Evolutionary conservation across 2,888 invertebrate species (phyloP), one percentile per base, ranked within the genome.

Genomic region (Harmothoe impar): DNA sequence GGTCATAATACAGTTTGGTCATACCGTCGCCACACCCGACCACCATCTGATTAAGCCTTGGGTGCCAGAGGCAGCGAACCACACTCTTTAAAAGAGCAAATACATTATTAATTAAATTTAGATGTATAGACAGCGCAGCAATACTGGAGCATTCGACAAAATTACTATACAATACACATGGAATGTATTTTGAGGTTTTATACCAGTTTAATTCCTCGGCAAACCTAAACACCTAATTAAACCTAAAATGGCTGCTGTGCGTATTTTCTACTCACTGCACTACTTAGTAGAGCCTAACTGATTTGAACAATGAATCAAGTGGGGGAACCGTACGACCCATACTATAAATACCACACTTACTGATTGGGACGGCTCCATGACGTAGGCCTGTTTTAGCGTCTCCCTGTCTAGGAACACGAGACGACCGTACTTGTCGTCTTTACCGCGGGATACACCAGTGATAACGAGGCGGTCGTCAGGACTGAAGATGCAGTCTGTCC

Each of bases 31-130:
- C 98, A 93, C 98, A 98, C 0, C 99, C 98, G 0, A 98, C 97
- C 92, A 99, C 98, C 77, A 99, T 97, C 95, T 99, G 99, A 95
- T 99, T 99, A n/a, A 99, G 96, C 95, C 98, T 98, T 0, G 99
- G 98, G 96, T 99, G 99, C 99, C 99, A 99, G 0, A 98, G 95
- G 0, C 97, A 97, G 95, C 99, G 98, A 0, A 99, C 98, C 0
- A 98, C 97, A 93, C 96, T 96, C 95, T 96, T 93, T 20, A 90
- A 89, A 62, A 68, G 20, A 62, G 35, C n/a, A 85, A 43, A n/a
- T n/a, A n/a, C n/a, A n/a, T n/a, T n/a, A n/a, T n/a, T n/a, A n/a
- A n/a, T n/a, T n/a, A n/a, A n/a, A n/a, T n/a, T n/a, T n/a, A n/a
- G n/a, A n/a, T n/a, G n/a, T n/a, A n/a, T n/a, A n/a, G n/a, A n/a